Base-by-base conservation (phyloP, 2,797 vertebrate species). In the Amblyopsis hoosieri region DNA sequence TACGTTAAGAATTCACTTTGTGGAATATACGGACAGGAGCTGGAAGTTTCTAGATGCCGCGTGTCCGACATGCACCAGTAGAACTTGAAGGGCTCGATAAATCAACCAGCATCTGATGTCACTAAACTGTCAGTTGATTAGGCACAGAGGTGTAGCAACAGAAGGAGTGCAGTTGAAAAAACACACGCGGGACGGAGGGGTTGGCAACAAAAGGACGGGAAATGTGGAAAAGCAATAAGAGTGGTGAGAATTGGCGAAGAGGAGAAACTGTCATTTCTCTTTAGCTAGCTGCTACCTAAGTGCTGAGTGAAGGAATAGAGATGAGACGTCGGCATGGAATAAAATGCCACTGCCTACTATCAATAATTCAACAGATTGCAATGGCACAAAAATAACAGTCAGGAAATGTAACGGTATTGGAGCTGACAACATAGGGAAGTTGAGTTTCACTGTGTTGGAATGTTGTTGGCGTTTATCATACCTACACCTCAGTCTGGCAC, bases 331-430 rank as follows among this genome's bases (percentile, higher is more conserved):
- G 73, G 81, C 71, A 76, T 71, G 62, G 82, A 86, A 82, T 83
- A 73, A 76, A 86, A 87, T 74, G 87, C 78, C 83, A 87, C 76
- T 74, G 81, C 71, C 82, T 67, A 59, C 60, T 64, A 83, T 93
- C 81, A 92, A 92, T 91, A 90, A 90, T 93, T 85, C 74, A 93
- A 66, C 57, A 67, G 69, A 87, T 75, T 80, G 76, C 85, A 85
- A 89, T 90, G 78, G 86, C 82, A 89, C 81, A 85, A 88, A 90
- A 90, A 89, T 85, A 85, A 85, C 71, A 57, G 66, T 65, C 13
- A n/a, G 72, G 81, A 83, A 89, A 78, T 85, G 82, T 70, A 66
- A 54, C 52, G 12, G 12, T 17, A 64, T 58, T 70, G 57, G 59
- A 63, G 67, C 50, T 71, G 66, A 82, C 71, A 81, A 80, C 58